These are phyloP conservation scores for Acyrthosiphon pisum DNA, from an alignment of 1,140 invertebrate species.

Conservation along the genomic window DNA sequence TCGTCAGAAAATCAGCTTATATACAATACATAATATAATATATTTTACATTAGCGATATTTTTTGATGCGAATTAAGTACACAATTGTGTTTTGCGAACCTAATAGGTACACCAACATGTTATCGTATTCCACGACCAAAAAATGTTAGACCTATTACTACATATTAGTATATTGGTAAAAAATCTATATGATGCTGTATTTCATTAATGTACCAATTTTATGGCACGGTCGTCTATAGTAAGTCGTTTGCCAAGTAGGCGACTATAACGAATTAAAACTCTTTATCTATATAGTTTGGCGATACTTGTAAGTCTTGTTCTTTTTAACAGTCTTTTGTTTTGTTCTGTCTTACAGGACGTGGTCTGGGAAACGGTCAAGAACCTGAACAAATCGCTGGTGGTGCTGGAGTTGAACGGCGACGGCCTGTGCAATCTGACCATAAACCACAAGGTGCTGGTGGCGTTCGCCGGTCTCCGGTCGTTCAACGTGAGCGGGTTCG, in stretches of 20 bases:
- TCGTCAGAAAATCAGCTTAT: neutral
- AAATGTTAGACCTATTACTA: too few relatives aligned
- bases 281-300: too few relatives aligned
- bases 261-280: neutral
- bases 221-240: too few relatives aligned
- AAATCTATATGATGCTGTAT: too few relatives aligned
- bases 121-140: too few relatives aligned
- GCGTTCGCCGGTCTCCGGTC: neutral
- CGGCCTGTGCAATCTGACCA: neutral
- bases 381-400: neutral
- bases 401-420: neutral
- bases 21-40: too few relatives aligned
- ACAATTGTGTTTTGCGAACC: neutral
- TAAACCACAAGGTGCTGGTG: neutral
- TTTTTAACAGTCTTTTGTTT: neutral
- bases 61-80: neutral
- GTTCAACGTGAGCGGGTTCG: neutral
- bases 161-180: too few relatives aligned
- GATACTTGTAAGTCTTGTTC: neutral
- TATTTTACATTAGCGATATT: neutral
- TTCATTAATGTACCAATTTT: too few relatives aligned
- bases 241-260: neutral
- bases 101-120: too few relatives aligned
- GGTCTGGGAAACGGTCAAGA: neutral
- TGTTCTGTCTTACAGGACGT: neutral